Conservation (phyloP, 2,113 vertebrate genomes). For the Channa argus region DNA sequence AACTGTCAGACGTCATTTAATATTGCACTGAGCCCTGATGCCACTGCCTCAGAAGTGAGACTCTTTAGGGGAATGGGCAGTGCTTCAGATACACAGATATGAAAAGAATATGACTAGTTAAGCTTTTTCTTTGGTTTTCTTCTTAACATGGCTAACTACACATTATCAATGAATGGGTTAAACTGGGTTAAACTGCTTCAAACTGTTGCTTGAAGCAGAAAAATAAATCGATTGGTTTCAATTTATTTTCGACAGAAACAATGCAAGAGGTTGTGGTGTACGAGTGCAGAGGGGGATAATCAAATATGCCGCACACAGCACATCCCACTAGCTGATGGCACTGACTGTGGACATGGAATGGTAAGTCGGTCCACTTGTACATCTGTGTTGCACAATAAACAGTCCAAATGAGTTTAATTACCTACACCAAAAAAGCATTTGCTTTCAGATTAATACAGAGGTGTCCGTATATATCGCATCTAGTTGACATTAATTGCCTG, state of each 20-base stretch:
- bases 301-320: conserved; percentile 96
- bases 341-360: conserved; percentile 92
- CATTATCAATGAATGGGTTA: too few species aligned
- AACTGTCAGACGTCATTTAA: too few species aligned
- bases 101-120: too few species aligned
- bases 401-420: neutral
- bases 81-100: too few species aligned
- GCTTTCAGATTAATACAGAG: neutral
- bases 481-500: too few species aligned
- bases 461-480: neutral
- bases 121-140: too few species aligned
- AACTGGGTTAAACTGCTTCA: too few species aligned
- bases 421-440: neutral
- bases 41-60: too few species aligned
- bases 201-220: neutral
- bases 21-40: too few species aligned
- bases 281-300: conserved; percentile 90
- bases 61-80: too few species aligned
- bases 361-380: conserved; percentile 78
- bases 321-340: conserved; percentile 97
- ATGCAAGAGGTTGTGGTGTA: conserved; percentile 96
- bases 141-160: too few species aligned
- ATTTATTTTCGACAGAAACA: conserved; percentile 85
- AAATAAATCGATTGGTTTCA: conserved; percentile 10
- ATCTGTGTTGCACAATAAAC: neutral